These are phyloP conservation scores for Hirundo rustica DNA, from an alignment of 2,797 vertebrate species.

Conservation along the genomic window DNA sequence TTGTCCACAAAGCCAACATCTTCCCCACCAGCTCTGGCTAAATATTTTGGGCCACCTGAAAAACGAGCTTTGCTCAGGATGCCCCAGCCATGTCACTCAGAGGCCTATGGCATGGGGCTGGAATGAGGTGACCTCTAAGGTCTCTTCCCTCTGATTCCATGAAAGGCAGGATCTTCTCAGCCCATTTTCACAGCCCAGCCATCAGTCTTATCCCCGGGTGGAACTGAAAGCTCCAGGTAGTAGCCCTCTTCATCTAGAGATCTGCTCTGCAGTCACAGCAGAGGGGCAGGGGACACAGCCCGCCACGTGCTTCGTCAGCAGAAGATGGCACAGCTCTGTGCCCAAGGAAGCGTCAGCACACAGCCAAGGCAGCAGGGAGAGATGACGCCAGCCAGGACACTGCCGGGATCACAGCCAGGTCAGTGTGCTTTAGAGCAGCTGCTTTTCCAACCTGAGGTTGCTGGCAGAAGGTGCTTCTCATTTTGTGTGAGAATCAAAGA, in stretches of 20 bases:
- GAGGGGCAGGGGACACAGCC: background rate
- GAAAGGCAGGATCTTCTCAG: background rate
- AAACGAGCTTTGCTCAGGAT: background rate
- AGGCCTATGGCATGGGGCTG: background rate
- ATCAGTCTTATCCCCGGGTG: background rate
- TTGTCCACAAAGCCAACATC: background rate
- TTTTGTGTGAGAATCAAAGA: background rate
- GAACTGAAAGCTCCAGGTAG: background rate
- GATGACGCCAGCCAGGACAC: rapidly evolving
- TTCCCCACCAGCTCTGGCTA: background rate
- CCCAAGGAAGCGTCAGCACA: background rate
- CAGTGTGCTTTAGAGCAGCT: rapidly evolving
- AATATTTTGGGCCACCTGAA: background rate
- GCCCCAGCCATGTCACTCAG: background rate
- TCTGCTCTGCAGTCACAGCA: background rate
- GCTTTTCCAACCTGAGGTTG: rapidly evolving
- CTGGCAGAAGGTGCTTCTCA: rapidly evolving
- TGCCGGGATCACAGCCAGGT: background rate
- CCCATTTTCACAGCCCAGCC: background rate
- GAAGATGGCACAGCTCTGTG: background rate
- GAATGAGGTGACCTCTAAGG: background rate
- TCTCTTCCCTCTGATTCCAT: background rate
- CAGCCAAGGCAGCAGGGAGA: background rate
- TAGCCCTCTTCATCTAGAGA: rapidly evolving
- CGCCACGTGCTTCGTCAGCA: rapidly evolving